Base-by-base conservation (phyloP, 2,797 vertebrate genomes). In the Eptatretus atami region DNA sequence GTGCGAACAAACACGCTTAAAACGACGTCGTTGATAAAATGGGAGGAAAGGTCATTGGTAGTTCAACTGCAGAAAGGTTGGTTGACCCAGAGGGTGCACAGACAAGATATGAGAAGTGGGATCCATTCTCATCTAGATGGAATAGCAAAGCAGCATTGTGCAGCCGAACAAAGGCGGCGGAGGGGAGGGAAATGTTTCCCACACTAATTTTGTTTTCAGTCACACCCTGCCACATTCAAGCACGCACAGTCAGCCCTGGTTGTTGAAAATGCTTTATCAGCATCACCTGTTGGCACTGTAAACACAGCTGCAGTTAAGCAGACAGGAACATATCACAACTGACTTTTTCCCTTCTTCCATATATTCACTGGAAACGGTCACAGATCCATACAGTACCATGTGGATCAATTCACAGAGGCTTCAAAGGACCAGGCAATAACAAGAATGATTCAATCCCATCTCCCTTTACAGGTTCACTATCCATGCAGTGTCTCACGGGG, bases 131-230 rank as follows among this genome's bases (percentile, higher is more conserved):
- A 44, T 44, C 31, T 44, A 12, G 24, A n/a, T 12, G 24, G n/a
- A n/a, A 61, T 61, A 25, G 57, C 57, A 12, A 9, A 25, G n/a
- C 10, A 61, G 57, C 57, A 61, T 61, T 61, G 57, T 61, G 57
- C n/a, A 25, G 31, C 31, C 31, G 31, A 44, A 44, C 31, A 44
- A 44, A 44, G 31, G 3, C 6, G 31, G 31, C 31, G 31, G 31
- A 44, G 31, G 31, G 31, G 31, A 44, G 57, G 10, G n/a, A 25
- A 25, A 61, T 25, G 57, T 25, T 61, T 61, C 57, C 57, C 57
- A 61, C 57, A 61, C 57, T 61, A 61, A 61, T 61, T 61, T 61
- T 61, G 57, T 61, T 61, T 61, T 25, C 57, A 61, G 57, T 61
- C 57, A 61, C 57, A 61, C 57, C 57, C 57, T 25, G 24, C 57